Base-by-base conservation (phyloP, 2,113 vertebrate species). In the Eudyptes chrysolophus region DNA sequence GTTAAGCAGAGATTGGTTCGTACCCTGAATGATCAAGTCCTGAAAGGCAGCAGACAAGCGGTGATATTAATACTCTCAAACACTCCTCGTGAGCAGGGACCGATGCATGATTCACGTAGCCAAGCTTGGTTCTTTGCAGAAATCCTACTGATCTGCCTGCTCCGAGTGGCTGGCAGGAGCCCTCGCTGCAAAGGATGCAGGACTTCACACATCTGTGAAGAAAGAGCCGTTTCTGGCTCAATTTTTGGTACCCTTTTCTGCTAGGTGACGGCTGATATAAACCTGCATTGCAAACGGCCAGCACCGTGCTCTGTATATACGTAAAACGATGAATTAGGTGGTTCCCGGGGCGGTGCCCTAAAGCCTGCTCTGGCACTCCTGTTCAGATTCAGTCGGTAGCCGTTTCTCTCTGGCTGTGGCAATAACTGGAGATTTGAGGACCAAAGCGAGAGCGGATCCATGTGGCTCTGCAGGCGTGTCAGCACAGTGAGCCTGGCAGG, bases 11-110 rank as follows among this genome's bases (percentile, higher is more conserved):
- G 84, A 40, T 42, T 24, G 87, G 74, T 68, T 89, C 17, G 34
- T 86, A 71, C 79, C 92, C 94, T 75, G 82, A 84, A 38, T 38
- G 72, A 71, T 75, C 89, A 34, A 78, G 65, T 38, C 93, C 92
- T 52, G n/a, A 71, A 79, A 88, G 69, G 90, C 92, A 95, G 77
- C 68, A 26, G 78, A 58, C 65, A 24, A 89, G 84, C 8, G 18
- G 88, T 69, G 84, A 96, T 75, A 89, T 95, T 95, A 97, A 95
- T 15, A 92, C 95, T 95, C 89, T 97, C 93, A 92, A 92, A 95
- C 90, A 76, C 93, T 85, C 85, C 95, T 91, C 13, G 16, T 57
- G 80, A 92, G 80, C 92, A 79, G 94, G 94, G 90, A 97, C 75
- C 11, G 9, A 18, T 71, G 87, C 89, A 48, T 17, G 80, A 95